Evolutionary conservation across 1,140 invertebrate species (phyloP).

Genomic region (Diprion similis): DNA sequence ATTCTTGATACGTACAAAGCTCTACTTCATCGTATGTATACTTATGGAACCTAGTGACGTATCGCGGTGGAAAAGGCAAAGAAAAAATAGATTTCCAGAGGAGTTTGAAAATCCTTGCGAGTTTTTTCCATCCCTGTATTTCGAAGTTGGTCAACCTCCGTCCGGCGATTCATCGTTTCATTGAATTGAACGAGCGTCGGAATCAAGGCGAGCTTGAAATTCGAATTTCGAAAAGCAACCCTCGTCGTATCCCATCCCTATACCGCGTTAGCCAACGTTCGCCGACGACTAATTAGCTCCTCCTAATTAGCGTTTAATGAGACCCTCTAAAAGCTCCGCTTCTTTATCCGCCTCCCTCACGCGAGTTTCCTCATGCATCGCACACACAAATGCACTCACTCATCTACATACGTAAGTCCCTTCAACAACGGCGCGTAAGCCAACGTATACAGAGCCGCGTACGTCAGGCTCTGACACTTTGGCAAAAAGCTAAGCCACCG

Average conservation of each 20-base stretch:
- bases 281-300: slow-evolving; percentile 32
- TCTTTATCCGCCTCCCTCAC: slow-evolving; percentile 1
- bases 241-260: neutral
- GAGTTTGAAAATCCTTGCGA: too few species aligned
- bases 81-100: too few species aligned
- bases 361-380: neutral
- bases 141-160: neutral
- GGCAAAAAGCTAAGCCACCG: slow-evolving; percentile 18
- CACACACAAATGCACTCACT: too few species aligned
- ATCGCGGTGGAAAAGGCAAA: too few species aligned
- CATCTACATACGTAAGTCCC: too few species aligned
- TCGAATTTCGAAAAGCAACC: neutral
- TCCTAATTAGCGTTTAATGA: slow-evolving; percentile 35
- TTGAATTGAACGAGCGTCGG: neutral
- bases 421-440: too few species aligned
- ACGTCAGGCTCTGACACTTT: too few species aligned
- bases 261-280: slow-evolving; percentile 11
- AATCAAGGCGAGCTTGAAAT: neutral
- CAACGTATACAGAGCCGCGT: too few species aligned
- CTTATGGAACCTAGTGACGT: too few species aligned
- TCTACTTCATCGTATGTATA: too few species aligned
- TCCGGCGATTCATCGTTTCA: neutral
- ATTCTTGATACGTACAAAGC: too few species aligned
- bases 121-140: too few species aligned
- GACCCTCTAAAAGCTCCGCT: slow-evolving; percentile 29